These are phyloP conservation scores for Galago senegalensis DNA, from an alignment of 2,797 vertebrate species.

Conservation along the genomic window DNA sequence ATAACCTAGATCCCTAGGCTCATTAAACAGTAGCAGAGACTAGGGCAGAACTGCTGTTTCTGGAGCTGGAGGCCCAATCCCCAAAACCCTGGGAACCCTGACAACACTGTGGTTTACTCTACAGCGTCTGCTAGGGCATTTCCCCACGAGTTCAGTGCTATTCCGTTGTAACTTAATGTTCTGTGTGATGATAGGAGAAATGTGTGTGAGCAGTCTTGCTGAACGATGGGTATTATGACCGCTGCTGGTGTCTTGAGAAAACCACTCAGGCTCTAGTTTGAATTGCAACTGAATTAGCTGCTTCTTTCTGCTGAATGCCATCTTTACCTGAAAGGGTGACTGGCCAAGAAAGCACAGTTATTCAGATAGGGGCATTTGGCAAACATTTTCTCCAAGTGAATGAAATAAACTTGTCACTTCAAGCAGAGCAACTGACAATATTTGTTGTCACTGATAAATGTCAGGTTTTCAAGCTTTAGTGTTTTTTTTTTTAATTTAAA, in stretches of 20 bases:
- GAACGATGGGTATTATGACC: background rate
- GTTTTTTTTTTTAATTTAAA: conserved; percentile 24
- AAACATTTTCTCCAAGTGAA: conserved; percentile 44
- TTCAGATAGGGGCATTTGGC: background rate
- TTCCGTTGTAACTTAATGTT: background rate
- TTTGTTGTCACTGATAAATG: conserved; percentile 51
- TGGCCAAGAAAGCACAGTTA: background rate
- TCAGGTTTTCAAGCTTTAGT: conserved; percentile 36
- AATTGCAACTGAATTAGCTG: conserved; percentile 1
- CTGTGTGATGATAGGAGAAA: background rate
- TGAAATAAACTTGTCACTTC: conserved; percentile 10
- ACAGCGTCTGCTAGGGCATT: background rate
- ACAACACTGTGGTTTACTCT: background rate
- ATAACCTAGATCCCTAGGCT: background rate
- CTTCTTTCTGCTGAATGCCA: background rate
- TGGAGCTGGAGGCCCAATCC: background rate
- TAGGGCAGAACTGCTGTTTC: background rate
- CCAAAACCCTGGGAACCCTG: background rate
- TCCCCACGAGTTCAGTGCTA: background rate
- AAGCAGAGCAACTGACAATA: background rate
- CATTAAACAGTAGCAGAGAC: background rate
- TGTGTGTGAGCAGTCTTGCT: background rate
- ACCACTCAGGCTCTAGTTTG: background rate
- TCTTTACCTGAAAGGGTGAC: background rate
- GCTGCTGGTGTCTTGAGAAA: background rate